Conservation (phyloP, 2,888 invertebrate species). For the Meliscaeva auricollis region DNA sequence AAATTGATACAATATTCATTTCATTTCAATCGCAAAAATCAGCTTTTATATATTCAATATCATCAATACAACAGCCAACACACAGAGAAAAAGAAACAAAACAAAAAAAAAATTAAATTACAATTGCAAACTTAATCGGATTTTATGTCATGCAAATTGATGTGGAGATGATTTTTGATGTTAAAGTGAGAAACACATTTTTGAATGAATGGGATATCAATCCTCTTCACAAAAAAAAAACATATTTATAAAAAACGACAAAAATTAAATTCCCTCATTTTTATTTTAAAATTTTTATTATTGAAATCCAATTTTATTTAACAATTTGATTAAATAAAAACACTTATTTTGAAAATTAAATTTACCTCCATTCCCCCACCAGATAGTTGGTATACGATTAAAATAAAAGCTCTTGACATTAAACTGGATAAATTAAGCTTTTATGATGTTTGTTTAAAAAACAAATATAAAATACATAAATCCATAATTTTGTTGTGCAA, state of each 20-base stretch:
- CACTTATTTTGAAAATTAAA: not conserved
- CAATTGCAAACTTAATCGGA: conserved; percentile 6
- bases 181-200: not conserved
- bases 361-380: not conserved
- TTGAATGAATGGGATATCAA: not conserved
- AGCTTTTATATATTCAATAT: not conserved
- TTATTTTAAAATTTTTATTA: no score
- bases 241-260: no score
- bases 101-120: not conserved
- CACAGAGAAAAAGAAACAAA: not conserved
- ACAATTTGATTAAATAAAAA: not conserved
- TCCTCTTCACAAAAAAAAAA: not conserved
- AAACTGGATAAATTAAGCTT: not conserved
- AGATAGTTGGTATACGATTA: not conserved
- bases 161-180: not conserved
- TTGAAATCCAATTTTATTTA: no score
- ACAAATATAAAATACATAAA: not conserved
- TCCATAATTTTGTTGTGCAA: not conserved
- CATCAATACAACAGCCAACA: not conserved
- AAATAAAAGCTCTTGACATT: not conserved
- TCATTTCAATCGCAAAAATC: not conserved
- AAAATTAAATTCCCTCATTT: no score
- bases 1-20: conserved; percentile 4
- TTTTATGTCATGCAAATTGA: conserved; percentile 2
- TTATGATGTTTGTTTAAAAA: not conserved